Conservation (phyloP, 1,140 invertebrate genomes). For the Neodiprion lecontei region DNA sequence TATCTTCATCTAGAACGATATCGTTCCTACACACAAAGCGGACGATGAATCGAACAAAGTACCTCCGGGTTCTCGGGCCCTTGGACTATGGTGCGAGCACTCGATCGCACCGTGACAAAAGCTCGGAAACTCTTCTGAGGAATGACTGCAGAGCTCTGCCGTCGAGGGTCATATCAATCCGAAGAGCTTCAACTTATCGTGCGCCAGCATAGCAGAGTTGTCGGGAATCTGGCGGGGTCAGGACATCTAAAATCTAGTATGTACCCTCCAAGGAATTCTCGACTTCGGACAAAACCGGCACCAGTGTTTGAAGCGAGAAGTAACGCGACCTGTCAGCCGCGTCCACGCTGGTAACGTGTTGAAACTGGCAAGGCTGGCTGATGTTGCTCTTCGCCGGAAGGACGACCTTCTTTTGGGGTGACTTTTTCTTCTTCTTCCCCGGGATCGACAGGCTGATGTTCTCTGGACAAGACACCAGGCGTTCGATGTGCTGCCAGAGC, state of each 20-base stretch:
- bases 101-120: no score
- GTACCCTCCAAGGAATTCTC: constrained; percentile 43
- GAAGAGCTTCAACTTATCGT: no score
- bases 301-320: constrained; percentile 71
- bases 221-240: no score
- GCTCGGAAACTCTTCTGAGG: no score
- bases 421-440: constrained; percentile 70
- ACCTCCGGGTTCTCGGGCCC: no score
- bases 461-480: constrained; percentile 77
- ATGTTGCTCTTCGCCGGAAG: constrained; percentile 83
- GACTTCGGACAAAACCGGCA: constrained; percentile 52
- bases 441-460: constrained; percentile 79
- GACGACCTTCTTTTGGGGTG: constrained; percentile 62
- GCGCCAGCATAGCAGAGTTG: no score
- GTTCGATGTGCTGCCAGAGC: constrained; percentile 73
- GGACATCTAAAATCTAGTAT: constrained; percentile 27
- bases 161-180: no score
- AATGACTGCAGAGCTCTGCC: no score
- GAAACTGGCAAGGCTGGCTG: constrained; percentile 86
- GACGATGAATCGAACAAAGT: no score
- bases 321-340: constrained; percentile 71
- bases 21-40: no score
- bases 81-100: no score
- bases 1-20: no score
- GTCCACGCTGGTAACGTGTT: constrained; percentile 84